Evolutionary conservation across 2,797 vertebrate species (phyloP).

Genomic region (Aythya fuligula): DNA sequence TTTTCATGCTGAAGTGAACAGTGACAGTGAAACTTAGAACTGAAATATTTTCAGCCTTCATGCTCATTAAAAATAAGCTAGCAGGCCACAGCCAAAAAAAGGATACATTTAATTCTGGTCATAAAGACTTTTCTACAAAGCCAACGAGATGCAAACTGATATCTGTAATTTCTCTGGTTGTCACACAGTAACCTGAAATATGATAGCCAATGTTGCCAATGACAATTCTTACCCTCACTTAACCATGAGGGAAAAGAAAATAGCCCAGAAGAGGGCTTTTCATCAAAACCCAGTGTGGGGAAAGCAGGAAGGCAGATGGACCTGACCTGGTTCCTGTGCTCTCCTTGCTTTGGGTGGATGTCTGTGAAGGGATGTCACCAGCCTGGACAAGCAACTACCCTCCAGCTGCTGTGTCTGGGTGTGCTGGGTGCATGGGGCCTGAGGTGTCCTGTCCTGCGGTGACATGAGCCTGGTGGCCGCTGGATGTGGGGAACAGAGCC

Average conservation of each 20-base stretch:
- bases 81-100: not conserved
- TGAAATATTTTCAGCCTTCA: not conserved
- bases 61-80: not conserved
- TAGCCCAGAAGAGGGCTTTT: not conserved
- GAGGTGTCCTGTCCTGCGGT: no score
- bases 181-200: not conserved
- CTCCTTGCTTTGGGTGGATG: not conserved
- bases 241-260: not conserved
- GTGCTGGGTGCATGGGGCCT: no score
- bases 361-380: not conserved
- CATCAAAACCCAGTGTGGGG: not conserved
- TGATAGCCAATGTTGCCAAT: accelerated
- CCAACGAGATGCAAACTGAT: not conserved
- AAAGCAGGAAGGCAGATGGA: not conserved
- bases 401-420: not conserved
- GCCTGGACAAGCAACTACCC: not conserved
- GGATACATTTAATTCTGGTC: not conserved
- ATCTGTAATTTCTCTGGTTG: not conserved
- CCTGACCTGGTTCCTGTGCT: not conserved
- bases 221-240: no score
- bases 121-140: not conserved
- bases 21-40: accelerated
- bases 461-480: no score
- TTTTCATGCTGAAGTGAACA: not conserved
- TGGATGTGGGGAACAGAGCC: no score